Evolutionary conservation across 2,113 vertebrate genomes (phyloP), one percentile per base, ranked within the genome.

Genomic region (Camelus bactrianus): DNA sequence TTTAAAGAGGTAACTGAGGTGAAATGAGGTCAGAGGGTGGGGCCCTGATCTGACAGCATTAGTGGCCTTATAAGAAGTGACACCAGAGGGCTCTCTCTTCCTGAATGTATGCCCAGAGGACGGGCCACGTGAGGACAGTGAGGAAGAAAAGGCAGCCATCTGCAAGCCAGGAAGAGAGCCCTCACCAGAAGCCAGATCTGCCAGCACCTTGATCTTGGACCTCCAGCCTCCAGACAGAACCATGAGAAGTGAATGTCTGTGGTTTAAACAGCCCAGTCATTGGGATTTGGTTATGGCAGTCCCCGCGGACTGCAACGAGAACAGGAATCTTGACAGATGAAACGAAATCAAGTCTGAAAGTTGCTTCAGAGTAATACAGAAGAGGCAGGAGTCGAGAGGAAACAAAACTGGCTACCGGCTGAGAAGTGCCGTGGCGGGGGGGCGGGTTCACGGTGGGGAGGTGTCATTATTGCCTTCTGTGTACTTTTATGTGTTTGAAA

Each of bases 21-120:
- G 35, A 62, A 70, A 38, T 64, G 65, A 83, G 56, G 30, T 35
- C 60, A 46, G n/a, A 20, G n/a, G 46, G 92, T 26, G 32, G 80
- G 54, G 20, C 15, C 35, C 73, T 42, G 26, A 52, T 16, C 16
- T 28, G 22, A 46, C 6, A n/a, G 50, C 42, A 52, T 2, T 62
- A 26, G 35, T 35, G 65, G 20, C 73, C 73, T 60, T 38, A 73
- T 54, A n/a, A 76, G 50, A 42, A 86, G 38, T 14, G 46, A 48
- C 30, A 3, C n/a, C 20, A 56, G 35, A 62, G 19, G 11, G n/a
- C 48, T 38, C 12, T 1, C 30, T 48, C 16, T 14, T 24, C 24
- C 16, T 10, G 15, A n/a, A 24, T 12, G 24, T 16, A 22, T 0
- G 1, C 32, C 28, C 2, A 2, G 35, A 62, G 15, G 42, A 35